phyloP scores from a whole-genome alignment of 2,113 vertebrate species.

The Sciurus niger region DNA sequence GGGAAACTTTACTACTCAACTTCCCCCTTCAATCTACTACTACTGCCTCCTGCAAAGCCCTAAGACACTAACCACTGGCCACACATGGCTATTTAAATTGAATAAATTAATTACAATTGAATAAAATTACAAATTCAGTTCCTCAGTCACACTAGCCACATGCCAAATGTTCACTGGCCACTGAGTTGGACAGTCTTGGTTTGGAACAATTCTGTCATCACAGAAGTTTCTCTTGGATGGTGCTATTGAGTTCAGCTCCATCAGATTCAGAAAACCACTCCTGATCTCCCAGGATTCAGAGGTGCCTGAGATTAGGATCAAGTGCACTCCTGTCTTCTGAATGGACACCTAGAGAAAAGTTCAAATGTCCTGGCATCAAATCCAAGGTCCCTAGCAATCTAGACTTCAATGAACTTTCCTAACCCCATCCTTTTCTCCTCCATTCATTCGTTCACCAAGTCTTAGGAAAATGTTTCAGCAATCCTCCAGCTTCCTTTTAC shows the following conservation, averaged over 20 bases:
- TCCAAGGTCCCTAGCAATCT: neutral
- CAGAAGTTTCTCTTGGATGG: neutral
- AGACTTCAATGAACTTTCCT: neutral
- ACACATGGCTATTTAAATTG: neutral
- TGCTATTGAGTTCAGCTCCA: neutral
- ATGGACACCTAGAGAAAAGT: neutral
- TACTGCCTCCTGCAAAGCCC: neutral
- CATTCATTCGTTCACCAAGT: neutral
- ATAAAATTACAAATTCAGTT: neutral
- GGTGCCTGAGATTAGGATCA: neutral
- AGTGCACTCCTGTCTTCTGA: neutral
- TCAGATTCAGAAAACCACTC: neutral
- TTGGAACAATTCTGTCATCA: neutral
- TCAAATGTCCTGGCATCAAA: neutral
- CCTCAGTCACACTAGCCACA: neutral
- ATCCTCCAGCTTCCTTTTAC: neutral
- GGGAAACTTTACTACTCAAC: neutral
- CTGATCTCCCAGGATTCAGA: neutral
- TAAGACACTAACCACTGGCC: neutral
- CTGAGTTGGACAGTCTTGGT: neutral
- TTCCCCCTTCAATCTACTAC: neutral
- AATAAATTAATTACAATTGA: neutral
- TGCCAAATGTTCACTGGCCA: neutral
- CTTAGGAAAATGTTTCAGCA: neutral
- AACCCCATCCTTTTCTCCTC: neutral